Percentiles rank a stretch among this genome's conserved stretches.
Evolutionary conservation across 2,797 vertebrate genomes (phyloP).

Genomic region (Oreonectes daqikongensis): DNA sequence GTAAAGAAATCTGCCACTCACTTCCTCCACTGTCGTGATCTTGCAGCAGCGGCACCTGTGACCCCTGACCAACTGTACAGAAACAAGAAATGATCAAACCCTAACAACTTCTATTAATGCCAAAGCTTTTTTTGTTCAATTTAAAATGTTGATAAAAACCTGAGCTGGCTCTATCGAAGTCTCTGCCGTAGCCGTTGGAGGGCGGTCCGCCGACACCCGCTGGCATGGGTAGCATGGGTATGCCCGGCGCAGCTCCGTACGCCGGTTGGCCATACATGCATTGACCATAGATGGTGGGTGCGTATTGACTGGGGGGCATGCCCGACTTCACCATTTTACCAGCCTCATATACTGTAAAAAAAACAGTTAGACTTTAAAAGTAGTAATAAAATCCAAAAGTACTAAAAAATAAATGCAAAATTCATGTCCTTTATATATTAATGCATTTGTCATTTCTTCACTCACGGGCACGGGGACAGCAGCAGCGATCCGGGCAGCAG

Average conservation of each 20-base stretch:
- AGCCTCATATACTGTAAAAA: conserved; percentile 83
- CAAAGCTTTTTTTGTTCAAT: not conserved
- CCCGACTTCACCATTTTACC: conserved; percentile 89
- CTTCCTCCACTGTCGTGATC: conserved; percentile 76
- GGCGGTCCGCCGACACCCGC: conserved; percentile 61
- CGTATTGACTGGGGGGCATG: conserved; percentile 76
- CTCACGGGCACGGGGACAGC: conserved; percentile 89
- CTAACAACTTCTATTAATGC: not conserved
- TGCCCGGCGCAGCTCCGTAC: conserved; percentile 63
- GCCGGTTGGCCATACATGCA: conserved; percentile 80
- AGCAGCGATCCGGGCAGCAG: conserved; percentile 89
- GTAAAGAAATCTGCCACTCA: conserved; percentile 64
- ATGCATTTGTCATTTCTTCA: conserved; percentile 34
- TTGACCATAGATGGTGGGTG: conserved; percentile 74
- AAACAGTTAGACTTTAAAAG: not conserved
- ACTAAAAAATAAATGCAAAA: too few relatives aligned
- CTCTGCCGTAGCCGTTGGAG: conserved; percentile 76
- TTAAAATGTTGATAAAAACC: conserved; percentile 10
- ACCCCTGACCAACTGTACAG: conserved; percentile 83
- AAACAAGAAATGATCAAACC: conserved; percentile 8
- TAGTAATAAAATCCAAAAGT: too few relatives aligned
- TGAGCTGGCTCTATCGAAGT: conserved; percentile 83
- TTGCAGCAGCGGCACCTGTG: conserved; percentile 85
- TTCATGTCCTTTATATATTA: too few relatives aligned
- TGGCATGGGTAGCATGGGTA: conserved; percentile 74